A percentile compares a stretch with the other conserved stretches of the same genome.
phyloP scores from a whole-genome alignment of 2,888 invertebrate genomes.

The Thalpophila matura region DNA sequence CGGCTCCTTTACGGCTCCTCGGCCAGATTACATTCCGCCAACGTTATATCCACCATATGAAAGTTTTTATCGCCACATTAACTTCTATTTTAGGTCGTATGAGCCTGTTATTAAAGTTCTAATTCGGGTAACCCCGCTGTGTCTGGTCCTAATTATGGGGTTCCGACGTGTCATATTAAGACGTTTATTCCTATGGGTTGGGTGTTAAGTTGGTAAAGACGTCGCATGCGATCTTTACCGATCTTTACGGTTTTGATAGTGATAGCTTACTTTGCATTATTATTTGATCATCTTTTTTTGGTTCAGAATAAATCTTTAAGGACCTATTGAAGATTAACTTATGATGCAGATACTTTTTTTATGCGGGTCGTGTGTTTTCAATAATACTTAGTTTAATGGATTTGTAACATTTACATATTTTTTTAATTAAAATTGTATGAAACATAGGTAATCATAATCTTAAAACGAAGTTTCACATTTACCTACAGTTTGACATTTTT shows the following conservation, averaged over 20 bases:
- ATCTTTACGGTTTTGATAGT: conserved; percentile 38
- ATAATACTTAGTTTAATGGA: too few relatives aligned
- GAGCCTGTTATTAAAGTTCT: conserved; percentile 71
- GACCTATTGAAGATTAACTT: too few relatives aligned
- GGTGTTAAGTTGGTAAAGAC: conserved; percentile 43
- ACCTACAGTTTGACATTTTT: too few relatives aligned
- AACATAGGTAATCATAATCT: too few relatives aligned
- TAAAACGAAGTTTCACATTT: too few relatives aligned
- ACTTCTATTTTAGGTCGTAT: conserved; percentile 71
- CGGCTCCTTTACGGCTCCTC: conserved; percentile 60
- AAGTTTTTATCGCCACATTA: conserved; percentile 76
- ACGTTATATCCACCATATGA: conserved; percentile 73
- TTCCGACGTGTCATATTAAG: conserved; percentile 58
- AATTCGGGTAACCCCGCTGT: conserved; percentile 67
- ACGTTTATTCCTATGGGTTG: conserved; percentile 52
- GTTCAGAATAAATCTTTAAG: neutral
- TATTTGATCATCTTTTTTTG: conserved; percentile 13
- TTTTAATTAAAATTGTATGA: too few relatives aligned
- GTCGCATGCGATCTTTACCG: conserved; percentile 40
- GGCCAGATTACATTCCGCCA: conserved; percentile 75
- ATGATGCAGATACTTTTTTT: too few relatives aligned
- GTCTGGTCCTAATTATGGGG: conserved; percentile 59
- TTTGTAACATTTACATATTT: too few relatives aligned
- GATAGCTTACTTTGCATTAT: conserved; percentile 21
- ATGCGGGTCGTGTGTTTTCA: too few relatives aligned